These are phyloP conservation scores for Megalops cyprinoides DNA, from an alignment of 2,797 vertebrate species.

Conservation along the genomic window DNA sequence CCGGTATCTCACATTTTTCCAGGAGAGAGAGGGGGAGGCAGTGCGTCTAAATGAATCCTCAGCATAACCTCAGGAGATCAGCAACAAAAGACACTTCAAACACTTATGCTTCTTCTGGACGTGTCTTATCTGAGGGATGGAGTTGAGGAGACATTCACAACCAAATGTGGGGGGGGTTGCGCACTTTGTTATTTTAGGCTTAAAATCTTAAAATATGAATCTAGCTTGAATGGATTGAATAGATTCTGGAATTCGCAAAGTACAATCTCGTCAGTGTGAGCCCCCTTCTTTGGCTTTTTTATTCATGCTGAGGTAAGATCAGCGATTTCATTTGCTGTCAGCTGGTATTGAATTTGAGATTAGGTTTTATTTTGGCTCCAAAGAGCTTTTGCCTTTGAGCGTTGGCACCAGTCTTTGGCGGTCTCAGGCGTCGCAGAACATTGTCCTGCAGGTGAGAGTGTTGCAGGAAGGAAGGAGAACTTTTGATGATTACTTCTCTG, in stretches of 20 bases:
- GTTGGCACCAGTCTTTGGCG: conserved; percentile 59
- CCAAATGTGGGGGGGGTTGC: conserved; percentile 63
- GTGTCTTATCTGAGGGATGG: conserved; percentile 57
- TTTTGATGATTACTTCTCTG: conserved; percentile 16
- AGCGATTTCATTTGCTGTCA: conserved; percentile 75
- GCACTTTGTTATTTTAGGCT: conserved; percentile 71
- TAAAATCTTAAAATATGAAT: conserved; percentile 62
- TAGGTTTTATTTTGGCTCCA: conserved; percentile 74
- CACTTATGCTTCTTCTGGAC: conserved; percentile 38
- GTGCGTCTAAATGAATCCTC: conserved; percentile 52
- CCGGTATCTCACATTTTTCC: conserved; percentile 37
- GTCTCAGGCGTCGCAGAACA: conserved; percentile 48
- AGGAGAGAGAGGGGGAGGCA: conserved; percentile 43
- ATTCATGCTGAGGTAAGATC: conserved; percentile 75
- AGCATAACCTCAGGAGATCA: conserved; percentile 38
- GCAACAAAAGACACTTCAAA: conserved; percentile 45
- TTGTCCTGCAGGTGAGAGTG: conserved; percentile 36
- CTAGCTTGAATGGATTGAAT: conserved; percentile 72
- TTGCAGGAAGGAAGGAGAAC: conserved; percentile 25
- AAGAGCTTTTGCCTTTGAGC: conserved; percentile 75
- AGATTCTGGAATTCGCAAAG: conserved; percentile 76
- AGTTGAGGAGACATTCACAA: conserved; percentile 71
- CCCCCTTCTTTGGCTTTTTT: conserved; percentile 66
- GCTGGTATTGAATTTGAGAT: conserved; percentile 74
- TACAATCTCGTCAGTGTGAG: conserved; percentile 67